Conservation (phyloP, 2,888 invertebrate genomes). For the Lepeophtheirus nordmannii region DNA sequence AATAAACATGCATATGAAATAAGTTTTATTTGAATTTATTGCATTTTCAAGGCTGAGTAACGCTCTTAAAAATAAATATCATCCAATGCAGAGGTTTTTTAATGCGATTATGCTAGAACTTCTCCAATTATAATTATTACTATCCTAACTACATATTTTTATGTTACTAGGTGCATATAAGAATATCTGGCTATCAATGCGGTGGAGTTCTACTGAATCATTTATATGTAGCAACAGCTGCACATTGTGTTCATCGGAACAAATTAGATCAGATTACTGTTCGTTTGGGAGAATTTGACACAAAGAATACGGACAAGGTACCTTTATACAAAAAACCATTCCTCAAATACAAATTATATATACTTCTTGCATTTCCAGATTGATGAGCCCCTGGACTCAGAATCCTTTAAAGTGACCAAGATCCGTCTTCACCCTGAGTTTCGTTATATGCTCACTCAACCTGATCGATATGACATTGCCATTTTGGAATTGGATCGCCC, state of each 20-base stretch:
- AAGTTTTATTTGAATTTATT: no score
- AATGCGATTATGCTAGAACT: no score
- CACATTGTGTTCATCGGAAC: constrained; percentile 61
- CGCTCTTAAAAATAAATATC: no score
- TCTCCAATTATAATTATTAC: no score
- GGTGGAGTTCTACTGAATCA: constrained; percentile 62
- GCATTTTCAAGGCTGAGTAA: no score
- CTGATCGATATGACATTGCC: constrained; percentile 62
- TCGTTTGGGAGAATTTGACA: constrained; percentile 64
- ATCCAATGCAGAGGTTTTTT: no score
- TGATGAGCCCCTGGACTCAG: constrained; percentile 46
- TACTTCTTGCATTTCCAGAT: constrained; percentile 6
- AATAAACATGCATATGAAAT: no score
- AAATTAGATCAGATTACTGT: constrained; percentile 54
- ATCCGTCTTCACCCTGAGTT: constrained; percentile 64
- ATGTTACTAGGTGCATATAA: constrained; percentile 47
- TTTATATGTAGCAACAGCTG: constrained; percentile 59
- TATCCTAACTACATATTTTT: neutral
- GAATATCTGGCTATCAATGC: constrained; percentile 64
- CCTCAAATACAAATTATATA: neutral
- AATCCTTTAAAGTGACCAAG: constrained; percentile 50
- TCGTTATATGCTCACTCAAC: constrained; percentile 62
- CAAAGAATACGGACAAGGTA: constrained; percentile 44
- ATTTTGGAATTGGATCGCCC: constrained; percentile 53
- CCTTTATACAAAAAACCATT: neutral